Percentiles rank a stretch among this genome's conserved stretches.
phyloP scores from a whole-genome alignment of 1,140 invertebrate species.

The Phocides pigmalion region DNA sequence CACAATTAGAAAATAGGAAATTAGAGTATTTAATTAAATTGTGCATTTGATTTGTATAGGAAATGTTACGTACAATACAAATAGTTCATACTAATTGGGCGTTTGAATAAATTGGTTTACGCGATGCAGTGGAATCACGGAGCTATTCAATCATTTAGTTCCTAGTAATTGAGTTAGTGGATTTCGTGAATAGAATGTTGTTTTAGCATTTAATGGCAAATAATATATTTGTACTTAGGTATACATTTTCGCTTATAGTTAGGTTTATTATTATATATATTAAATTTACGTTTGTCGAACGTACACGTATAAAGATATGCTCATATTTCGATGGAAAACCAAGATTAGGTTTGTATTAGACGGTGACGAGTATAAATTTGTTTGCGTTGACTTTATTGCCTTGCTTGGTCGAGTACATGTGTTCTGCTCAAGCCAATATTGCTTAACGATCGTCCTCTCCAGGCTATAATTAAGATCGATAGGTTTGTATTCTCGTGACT shows the following conservation, averaged over 20 bases:
- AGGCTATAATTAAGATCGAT: conserved; percentile 29
- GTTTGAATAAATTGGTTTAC: conserved; percentile 34
- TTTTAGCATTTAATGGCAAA: conserved; percentile 12
- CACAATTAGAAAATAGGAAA: neutral
- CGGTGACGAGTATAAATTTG: conserved; percentile 33
- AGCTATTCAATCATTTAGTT: conserved; percentile 33
- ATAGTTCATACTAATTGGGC: conserved; percentile 32
- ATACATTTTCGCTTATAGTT: neutral
- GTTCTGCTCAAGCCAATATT: conserved; percentile 32
- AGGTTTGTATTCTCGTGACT: conserved; percentile 26
- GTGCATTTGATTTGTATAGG: conserved; percentile 10
- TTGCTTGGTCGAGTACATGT: conserved; percentile 32
- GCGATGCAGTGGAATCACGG: conserved; percentile 28
- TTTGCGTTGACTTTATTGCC: conserved; percentile 32
- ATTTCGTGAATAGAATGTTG: conserved; percentile 26
- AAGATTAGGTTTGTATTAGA: conserved; percentile 11
- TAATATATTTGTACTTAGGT: neutral
- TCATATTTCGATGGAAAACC: neutral
- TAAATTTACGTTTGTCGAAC: too few species aligned
- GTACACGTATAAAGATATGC: too few species aligned
- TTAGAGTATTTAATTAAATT: neutral
- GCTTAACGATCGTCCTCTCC: conserved; percentile 33
- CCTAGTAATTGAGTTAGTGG: conserved; percentile 31
- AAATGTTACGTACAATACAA: conserved; percentile 27
- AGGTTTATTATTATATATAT: neutral